These are phyloP conservation scores for Trachelus tabidus DNA, from an alignment of 2,888 invertebrate genomes.

Conservation along the genomic window DNA sequence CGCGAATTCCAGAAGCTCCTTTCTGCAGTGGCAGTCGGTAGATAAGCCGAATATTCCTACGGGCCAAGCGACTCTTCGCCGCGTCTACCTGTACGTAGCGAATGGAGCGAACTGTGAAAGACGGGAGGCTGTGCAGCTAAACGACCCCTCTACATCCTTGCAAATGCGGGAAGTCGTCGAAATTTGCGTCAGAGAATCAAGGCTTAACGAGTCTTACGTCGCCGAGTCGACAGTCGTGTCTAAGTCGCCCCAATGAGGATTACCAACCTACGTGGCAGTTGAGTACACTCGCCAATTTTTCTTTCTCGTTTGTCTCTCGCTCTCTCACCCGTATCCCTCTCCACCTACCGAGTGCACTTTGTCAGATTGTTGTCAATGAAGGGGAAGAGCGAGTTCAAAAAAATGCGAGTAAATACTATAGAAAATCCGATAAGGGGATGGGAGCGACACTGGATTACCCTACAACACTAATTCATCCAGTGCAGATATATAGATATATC, in stretches of 20 bases:
- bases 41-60: neutral
- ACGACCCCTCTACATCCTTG: neutral
- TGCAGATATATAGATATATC: neutral
- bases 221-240: neutral
- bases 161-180: neutral
- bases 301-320: neutral
- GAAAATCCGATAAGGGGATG: neutral
- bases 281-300: neutral
- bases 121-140: neutral
- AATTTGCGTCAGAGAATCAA: neutral
- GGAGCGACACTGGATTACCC: neutral
- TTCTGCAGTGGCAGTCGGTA: neutral
- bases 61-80: neutral
- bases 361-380: neutral
- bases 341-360: neutral
- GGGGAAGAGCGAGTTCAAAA: neutral
- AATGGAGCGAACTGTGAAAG: neutral
- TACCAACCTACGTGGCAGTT: neutral
- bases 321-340: neutral
- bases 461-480: neutral
- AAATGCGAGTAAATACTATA: neutral
- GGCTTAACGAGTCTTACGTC: neutral
- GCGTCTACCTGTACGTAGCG: neutral
- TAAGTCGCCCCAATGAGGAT: neutral
- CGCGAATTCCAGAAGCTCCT: neutral